A percentile compares a stretch with the other conserved stretches of the same genome.
These are phyloP conservation scores for Quiscalus mexicanus DNA, from an alignment of 2,113 vertebrate species.

Conservation along the genomic window DNA sequence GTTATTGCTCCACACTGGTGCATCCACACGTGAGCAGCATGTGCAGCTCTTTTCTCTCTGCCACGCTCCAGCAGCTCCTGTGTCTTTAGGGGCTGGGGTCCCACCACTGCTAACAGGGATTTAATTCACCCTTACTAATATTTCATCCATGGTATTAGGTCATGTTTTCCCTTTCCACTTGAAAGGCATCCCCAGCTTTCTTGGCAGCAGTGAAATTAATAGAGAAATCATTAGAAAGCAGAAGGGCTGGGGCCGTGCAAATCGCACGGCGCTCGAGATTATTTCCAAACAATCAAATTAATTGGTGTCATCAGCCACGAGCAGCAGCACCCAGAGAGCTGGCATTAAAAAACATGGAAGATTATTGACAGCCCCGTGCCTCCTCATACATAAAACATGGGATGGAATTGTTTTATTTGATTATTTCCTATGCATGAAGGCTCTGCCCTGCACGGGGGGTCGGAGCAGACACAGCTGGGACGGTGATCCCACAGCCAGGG, in stretches of 20 bases:
- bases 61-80: slow-evolving; percentile 1
- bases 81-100: neutral
- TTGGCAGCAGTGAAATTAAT: slow-evolving; percentile 28
- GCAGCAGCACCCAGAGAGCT: neutral
- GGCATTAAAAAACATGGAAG: neutral
- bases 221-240: slow-evolving; percentile 21
- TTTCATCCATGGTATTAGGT: neutral
- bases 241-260: neutral
- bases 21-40: accelerated
- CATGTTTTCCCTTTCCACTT: slow-evolving; percentile 38
- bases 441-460: accelerated
- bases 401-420: neutral
- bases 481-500: accelerated
- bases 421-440: neutral
- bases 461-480: accelerated
- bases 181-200: slow-evolving; percentile 30
- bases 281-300: slow-evolving; percentile 26
- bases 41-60: neutral
- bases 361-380: neutral
- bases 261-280: neutral
- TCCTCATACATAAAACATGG: slow-evolving; percentile 26
- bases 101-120: slow-evolving; percentile 7
- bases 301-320: neutral
- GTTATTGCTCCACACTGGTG: neutral
- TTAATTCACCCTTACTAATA: slow-evolving; percentile 56